These are phyloP conservation scores for Pangasius mekongensis DNA, from an alignment of 2,797 vertebrate species.

Conservation along the genomic window DNA sequence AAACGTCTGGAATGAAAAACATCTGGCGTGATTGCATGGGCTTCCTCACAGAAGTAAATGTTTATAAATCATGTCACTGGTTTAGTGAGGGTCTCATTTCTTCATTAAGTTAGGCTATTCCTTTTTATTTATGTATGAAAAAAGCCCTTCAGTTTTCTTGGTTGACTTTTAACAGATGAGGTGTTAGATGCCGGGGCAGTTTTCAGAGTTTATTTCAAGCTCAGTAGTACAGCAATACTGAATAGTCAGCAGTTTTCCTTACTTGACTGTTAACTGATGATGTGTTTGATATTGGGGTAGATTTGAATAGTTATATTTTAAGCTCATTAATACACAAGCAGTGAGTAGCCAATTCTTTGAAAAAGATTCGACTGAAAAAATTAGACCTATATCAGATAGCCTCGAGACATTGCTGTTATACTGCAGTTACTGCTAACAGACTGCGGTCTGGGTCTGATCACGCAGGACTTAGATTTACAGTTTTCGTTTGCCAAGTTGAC, in stretches of 20 bases:
- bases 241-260: constrained; percentile 33
- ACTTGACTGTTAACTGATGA: constrained; percentile 21
- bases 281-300: constrained; percentile 12
- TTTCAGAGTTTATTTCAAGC: constrained; percentile 39
- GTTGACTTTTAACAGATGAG: constrained; percentile 31
- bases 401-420: not conserved
- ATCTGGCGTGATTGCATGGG: constrained; percentile 74
- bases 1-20: constrained; percentile 74
- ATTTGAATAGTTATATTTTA: constrained; percentile 24
- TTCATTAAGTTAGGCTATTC: constrained; percentile 31
- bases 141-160: constrained; percentile 9
- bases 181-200: constrained; percentile 16
- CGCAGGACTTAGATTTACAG: not conserved
- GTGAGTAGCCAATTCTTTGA: constrained; percentile 18
- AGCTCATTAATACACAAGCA: constrained; percentile 36
- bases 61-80: constrained; percentile 64
- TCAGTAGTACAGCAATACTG: constrained; percentile 22
- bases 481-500: not conserved
- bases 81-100: constrained; percentile 63
- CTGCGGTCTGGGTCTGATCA: not conserved
- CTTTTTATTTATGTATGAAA: constrained; percentile 59
- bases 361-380: constrained; percentile 3
- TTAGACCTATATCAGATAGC: constrained; percentile 25
- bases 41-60: constrained; percentile 64
- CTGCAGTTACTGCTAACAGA: not conserved